Percentiles rank a stretch among this genome's conserved stretches.
Conservation (phyloP, 2,888 invertebrate genomes). For the Mimachlamys varia region DNA sequence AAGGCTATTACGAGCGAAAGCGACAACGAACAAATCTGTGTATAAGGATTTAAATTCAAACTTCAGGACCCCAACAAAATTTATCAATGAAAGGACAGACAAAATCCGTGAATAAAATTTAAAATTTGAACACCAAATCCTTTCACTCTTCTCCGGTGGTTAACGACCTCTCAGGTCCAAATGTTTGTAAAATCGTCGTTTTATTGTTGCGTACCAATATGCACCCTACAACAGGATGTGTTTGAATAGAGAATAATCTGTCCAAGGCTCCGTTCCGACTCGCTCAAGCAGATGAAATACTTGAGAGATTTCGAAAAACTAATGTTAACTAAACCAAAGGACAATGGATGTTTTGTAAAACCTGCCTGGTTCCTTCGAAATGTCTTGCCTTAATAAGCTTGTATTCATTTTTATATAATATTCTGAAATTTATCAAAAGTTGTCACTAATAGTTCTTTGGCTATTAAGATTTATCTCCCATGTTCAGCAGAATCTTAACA, state of each 20-base stretch:
- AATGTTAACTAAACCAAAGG: background rate
- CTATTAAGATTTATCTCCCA: background rate
- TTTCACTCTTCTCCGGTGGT: background rate
- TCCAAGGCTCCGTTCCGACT: background rate
- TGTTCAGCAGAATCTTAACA: background rate
- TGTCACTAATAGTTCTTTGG: too few species aligned
- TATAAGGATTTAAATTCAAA: background rate
- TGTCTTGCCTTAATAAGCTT: too few species aligned
- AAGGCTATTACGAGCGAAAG: background rate
- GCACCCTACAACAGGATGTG: background rate
- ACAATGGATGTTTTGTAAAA: background rate
- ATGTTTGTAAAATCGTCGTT: slow-evolving; percentile 26
- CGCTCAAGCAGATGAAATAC: background rate
- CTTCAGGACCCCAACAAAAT: slow-evolving; percentile 6
- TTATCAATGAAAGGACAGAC: background rate
- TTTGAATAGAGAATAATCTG: background rate
- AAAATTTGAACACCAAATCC: background rate
- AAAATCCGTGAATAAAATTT: slow-evolving; percentile 4
- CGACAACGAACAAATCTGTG: background rate
- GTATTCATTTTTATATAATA: too few species aligned
- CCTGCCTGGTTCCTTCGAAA: too few species aligned
- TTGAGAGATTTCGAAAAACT: background rate
- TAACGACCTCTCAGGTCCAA: background rate
- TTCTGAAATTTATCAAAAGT: background rate
- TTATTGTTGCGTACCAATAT: background rate